Base-by-base conservation (phyloP, 2,888 invertebrate genomes). In the Polyploca ridens region DNA sequence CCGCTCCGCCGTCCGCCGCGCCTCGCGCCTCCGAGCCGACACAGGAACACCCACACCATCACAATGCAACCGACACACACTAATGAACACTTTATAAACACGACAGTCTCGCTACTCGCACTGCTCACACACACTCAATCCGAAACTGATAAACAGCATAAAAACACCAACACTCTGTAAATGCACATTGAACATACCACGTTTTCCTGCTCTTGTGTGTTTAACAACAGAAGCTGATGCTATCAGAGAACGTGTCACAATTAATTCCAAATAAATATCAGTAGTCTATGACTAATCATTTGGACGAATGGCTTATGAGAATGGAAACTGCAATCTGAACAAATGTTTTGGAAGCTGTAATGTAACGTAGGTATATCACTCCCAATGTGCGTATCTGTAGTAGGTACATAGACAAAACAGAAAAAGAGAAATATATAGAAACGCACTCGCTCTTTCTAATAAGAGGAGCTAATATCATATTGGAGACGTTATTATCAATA, bases 121-220 rank as follows among this genome's bases (percentile, higher is more conserved):
- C 71, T 62, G 58, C 75, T 70, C 79, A 81, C 85, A 85, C 86
- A 78, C 73, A 79, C 75, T 75, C 81, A 79, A 76, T 75, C 69
- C 77, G 68, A 82, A 85, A 88, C 89, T 91, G 92, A 93, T 93
- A 93, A 93, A 90, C 90, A 87, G 84, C 80, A 90, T 86, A 86
- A 91, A 89, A 90, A 90, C 88, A 86, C 41, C 82, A 85, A 89
- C 88, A 89, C 85, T 84, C 82, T 88, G 87, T 89, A 90, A 87
- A 82, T 90, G 90, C 90, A 91, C 84, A 85, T 85, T 76, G 77
- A 79, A 83, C 79, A 81, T 74, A 76, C 70, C 66, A 70, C 72
- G 78, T 82, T 84, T 84, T 82, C 78, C 79, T 83, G 76, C 75
- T 80, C 67, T 71, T 69, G 70, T 71, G 66, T 70, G 70, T 71